Evolutionary conservation across 2,888 invertebrate species (phyloP).

Genomic region (Scaptomyza cyrtandrae): DNA sequence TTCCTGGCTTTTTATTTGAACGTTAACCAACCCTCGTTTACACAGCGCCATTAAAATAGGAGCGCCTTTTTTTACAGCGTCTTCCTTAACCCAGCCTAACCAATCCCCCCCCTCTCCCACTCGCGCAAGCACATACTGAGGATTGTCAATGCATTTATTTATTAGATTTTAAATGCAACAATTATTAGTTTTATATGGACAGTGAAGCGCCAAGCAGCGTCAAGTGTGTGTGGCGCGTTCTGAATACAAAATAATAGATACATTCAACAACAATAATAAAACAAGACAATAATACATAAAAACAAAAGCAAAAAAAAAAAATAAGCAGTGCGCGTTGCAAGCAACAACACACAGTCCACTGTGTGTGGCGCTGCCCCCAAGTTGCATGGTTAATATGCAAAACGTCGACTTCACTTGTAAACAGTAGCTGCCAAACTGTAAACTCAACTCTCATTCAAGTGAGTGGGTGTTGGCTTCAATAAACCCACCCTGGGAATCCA

Average conservation of each 20-base stretch:
- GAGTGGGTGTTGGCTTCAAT: constrained; percentile 68
- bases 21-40: no score
- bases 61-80: constrained; percentile 56
- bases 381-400: constrained; percentile 62
- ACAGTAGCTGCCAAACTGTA: constrained; percentile 74
- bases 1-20: no score
- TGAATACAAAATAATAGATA: constrained; percentile 49
- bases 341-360: constrained; percentile 36
- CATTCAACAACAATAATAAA: constrained; percentile 14
- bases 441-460: constrained; percentile 57
- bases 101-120: background rate
- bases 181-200: constrained; percentile 78
- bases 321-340: no score
- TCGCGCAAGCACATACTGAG: constrained; percentile 24
- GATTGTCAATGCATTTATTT: constrained; percentile 74
- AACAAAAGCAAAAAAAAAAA: background rate
- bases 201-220: constrained; percentile 72
- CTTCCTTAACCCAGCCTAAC: background rate
- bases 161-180: constrained; percentile 81
- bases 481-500: constrained; percentile 5
- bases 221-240: constrained; percentile 51
- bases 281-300: constrained; percentile 29
- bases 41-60: constrained; percentile 67
- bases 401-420: constrained; percentile 21
- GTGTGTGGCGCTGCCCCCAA: constrained; percentile 52